Base-by-base conservation (phyloP, 2,888 invertebrate species). In the Emmelina monodactyla region DNA sequence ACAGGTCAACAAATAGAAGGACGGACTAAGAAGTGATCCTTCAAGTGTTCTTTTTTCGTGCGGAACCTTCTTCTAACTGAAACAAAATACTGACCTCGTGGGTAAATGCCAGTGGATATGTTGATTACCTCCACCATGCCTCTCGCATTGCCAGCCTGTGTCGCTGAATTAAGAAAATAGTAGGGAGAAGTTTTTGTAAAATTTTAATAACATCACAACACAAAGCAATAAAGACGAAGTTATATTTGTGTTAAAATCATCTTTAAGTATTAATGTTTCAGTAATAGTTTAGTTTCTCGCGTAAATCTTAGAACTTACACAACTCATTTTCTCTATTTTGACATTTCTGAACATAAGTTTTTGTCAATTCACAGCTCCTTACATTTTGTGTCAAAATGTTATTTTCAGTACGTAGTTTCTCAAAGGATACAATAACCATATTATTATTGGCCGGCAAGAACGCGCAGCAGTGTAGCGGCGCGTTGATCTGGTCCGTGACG, bases 381-480 rank as follows among this genome's bases (percentile, higher is more conserved):
- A n/a, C n/a, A n/a, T n/a, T n/a, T n/a, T n/a, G n/a, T n/a, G n/a
- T n/a, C n/a, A n/a, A n/a, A n/a, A n/a, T 12, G 9, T 13, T 14
- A 25, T 42, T 36, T 37, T 37, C 34, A 5, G 39, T 16, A 34
- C 28, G 5, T 19, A 6, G 5, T 6, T 19, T 6, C 19, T 19
- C 19, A 71, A 84, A 87, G 86, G 87, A 87, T 88, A 89, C 89
- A 53, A 92, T 85, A 48, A 92, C 86, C 78, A 92, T 86, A 66
- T 93, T 93, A 58, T 92, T 92, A 58, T 93, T 94, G 31, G 88
- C 84, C 0, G 92, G 92, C 57, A 91, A 89, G 69, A 93, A 93
- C 33, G 85, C 82, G 62, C 92, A 91, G 55, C 87, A 87, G 1
- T 88, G 69, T 38, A 90, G 69, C 55, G 86, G 84, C 35, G 85